Conservation (phyloP, 2,113 vertebrate species). For the Suncus etruscus region DNA sequence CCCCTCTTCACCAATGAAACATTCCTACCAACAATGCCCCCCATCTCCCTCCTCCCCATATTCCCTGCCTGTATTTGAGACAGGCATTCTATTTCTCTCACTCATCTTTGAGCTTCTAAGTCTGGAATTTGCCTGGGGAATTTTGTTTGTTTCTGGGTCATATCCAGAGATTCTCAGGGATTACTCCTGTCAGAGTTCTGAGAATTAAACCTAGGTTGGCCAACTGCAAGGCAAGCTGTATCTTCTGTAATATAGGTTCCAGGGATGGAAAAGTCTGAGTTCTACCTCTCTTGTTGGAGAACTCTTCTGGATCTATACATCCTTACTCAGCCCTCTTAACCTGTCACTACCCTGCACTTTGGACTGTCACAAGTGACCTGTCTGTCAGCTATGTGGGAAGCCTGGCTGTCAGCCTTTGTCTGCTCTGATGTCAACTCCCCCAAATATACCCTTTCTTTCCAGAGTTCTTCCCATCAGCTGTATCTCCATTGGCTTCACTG, state of each 20-base stretch:
- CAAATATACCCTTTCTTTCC: not conserved
- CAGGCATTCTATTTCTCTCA: no score
- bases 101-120: not conserved
- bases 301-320: not conserved
- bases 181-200: no score
- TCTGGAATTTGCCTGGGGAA: not conserved
- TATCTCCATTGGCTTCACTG: not conserved
- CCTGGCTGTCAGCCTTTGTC: not conserved
- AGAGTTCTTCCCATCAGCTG: not conserved
- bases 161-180: no score
- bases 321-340: not conserved
- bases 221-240: no score
- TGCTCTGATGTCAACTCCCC: no score
- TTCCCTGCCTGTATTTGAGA: no score
- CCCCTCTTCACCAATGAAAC: no score
- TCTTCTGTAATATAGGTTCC: no score
- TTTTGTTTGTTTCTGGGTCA: no score
- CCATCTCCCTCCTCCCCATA: no score
- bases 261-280: not conserved
- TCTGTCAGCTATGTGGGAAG: not conserved
- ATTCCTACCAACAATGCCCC: no score
- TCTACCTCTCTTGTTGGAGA: not conserved
- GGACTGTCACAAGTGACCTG: not conserved
- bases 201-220: no score
- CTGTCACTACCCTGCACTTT: not conserved